Conservation (phyloP, 2,888 invertebrate genomes). For the Nasonia oneida region DNA sequence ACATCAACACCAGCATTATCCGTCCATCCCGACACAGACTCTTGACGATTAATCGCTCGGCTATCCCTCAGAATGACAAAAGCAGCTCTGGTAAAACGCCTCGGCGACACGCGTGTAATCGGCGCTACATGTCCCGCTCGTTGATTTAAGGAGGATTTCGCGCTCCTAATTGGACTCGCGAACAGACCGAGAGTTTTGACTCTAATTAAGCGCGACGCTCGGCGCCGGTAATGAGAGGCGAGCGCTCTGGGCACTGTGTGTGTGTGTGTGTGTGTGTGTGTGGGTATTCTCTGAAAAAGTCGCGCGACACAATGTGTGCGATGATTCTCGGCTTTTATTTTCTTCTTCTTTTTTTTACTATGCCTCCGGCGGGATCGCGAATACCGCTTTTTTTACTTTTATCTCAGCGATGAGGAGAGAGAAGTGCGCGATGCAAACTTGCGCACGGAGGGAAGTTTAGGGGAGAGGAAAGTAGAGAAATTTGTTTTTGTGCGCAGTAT, state of each 20-base stretch:
- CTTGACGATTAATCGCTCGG: background rate
- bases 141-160: background rate
- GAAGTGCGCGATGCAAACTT: background rate
- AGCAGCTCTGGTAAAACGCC: background rate
- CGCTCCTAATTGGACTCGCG: slow-evolving; percentile 37
- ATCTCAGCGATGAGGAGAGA: background rate
- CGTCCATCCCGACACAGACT: background rate
- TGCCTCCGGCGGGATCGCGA: background rate
- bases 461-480: background rate
- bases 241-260: background rate
- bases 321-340: slow-evolving; percentile 13
- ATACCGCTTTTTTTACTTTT: background rate
- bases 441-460: background rate
- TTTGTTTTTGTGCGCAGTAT: background rate
- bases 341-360: background rate
- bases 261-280: too few species aligned
- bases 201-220: slow-evolving; percentile 47
- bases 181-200: slow-evolving; percentile 20
- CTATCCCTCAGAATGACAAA: background rate
- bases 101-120: background rate
- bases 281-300: background rate
- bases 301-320: background rate
- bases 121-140: background rate
- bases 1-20: background rate
- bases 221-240: slow-evolving; percentile 44